Conservation (phyloP, 2,797 vertebrate genomes). For the Potorous gilbertii region DNA sequence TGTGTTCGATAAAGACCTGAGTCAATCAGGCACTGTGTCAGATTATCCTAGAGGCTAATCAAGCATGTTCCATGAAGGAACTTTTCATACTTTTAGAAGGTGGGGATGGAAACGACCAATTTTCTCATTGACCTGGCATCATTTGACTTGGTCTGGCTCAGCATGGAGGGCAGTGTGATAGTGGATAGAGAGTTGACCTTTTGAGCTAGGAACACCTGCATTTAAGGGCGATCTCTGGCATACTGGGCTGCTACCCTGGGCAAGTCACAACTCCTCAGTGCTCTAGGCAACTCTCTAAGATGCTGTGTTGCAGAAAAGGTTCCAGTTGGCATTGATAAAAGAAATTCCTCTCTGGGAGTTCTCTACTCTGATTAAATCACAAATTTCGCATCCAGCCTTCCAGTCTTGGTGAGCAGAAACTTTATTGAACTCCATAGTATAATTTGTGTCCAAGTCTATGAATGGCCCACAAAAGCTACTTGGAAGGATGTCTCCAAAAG, state of each 20-base stretch:
- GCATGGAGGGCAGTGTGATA: neutral
- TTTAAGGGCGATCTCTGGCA: neutral
- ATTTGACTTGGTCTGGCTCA: neutral
- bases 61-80: constrained; percentile 1
- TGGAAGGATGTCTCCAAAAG: neutral
- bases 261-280: neutral
- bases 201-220: neutral
- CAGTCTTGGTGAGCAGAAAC: neutral
- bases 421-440: neutral
- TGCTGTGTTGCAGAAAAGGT: neutral
- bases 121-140: constrained; percentile 3
- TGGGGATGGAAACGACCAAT: constrained; percentile 8
- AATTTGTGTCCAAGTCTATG: neutral
- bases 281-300: neutral
- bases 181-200: neutral
- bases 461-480: neutral
- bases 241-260: neutral
- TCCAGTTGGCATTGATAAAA: neutral
- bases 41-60: constrained; percentile 8
- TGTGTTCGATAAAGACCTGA: constrained; percentile 24
- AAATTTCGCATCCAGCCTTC: neutral
- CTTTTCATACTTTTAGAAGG: neutral
- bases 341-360: neutral
- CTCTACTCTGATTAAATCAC: neutral
- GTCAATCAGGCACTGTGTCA: constrained; percentile 35